Evolutionary conservation across 1,140 invertebrate genomes (phyloP), one percentile per base, ranked within the genome.

Genomic region (Goniozus legneri): DNA sequence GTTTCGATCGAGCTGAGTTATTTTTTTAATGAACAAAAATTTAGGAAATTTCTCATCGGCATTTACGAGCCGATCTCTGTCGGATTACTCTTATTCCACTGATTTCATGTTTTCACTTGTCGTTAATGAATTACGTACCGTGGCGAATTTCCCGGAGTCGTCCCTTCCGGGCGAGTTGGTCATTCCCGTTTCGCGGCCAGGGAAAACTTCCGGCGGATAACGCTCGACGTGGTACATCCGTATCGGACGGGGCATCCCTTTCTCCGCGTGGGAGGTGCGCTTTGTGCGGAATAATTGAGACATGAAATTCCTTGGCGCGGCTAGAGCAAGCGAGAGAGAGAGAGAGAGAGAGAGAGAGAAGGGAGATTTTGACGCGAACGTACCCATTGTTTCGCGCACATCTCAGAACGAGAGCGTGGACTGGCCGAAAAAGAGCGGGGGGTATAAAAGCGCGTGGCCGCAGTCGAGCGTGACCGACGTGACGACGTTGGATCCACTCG

Each of bases 231-330:
- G 34, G 40, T 46, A 54, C 44, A 38, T 30, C 33, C 34, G 16
- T 42, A 44, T 38, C 49, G 16, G 24, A n/a, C 12, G 15, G 8
- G 34, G 49, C 20, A 16, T 8, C 8, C 46, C 44, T 41, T 37
- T 50, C 31, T 40, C 41, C 24, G 52, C 31, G 40, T 18, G 58
- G 66, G n/a, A n/a, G n/a, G n/a, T n/a, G n/a, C n/a, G n/a, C 65
- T 73, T 74, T 72, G 69, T 71, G 55, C 33, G 44, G 69, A 73
- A 71, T 74, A 73, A 74, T 73, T 71, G 69, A 73, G 65, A 73
- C 70, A 67, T 71, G 65, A 71, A 72, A 71, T 69, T 62, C 64
- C 59, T 57, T 53, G 54, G 58, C 48, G 49, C n/a, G n/a, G n/a
- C n/a, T 14, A 8, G 40, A 13, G 18, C 39, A 39, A 33, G 36